A percentile compares a stretch with the other conserved stretches of the same genome.
Evolutionary conservation across 2,113 vertebrate species (phyloP).

Genomic region (Leptobrachium ailaonicum): DNA sequence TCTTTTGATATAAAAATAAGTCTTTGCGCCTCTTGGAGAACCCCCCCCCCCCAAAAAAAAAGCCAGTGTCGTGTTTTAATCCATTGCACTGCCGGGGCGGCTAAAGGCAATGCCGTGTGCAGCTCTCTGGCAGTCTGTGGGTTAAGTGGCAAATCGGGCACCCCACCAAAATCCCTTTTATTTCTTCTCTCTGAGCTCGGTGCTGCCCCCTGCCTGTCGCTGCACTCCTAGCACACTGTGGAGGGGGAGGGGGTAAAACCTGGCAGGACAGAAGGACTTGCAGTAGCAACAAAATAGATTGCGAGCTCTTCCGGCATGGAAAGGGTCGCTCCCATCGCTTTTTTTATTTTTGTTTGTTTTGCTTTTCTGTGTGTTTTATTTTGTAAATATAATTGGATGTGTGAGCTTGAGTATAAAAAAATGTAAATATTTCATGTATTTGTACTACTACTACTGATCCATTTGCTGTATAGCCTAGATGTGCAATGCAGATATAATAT

Average conservation of each 20-base stretch:
- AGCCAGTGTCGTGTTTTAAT: too few relatives aligned
- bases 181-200: background rate
- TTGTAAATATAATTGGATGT: slow-evolving; percentile 97
- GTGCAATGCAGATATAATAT: slow-evolving; percentile 91
- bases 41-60: too few relatives aligned
- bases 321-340: slow-evolving; percentile 78
- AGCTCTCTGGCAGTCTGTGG: too few relatives aligned
- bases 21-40: too few relatives aligned
- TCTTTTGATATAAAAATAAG: too few relatives aligned
- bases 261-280: too few relatives aligned
- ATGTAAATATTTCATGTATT: slow-evolving; percentile 99
- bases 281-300: too few relatives aligned
- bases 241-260: too few relatives aligned
- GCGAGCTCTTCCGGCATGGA: slow-evolving; percentile 17
- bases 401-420: slow-evolving; percentile 95
- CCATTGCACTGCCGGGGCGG: too few relatives aligned
- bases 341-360: slow-evolving; percentile 54
- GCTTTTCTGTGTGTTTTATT: slow-evolving; percentile 93
- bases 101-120: too few relatives aligned
- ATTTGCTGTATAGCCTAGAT: slow-evolving; percentile 98
- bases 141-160: too few relatives aligned
- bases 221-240: background rate
- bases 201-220: slow-evolving; percentile 10
- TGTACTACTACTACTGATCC: slow-evolving; percentile 99
- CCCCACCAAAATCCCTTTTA: background rate